Conservation (phyloP, 2,888 invertebrate species). For the Drosophila mimica region DNA sequence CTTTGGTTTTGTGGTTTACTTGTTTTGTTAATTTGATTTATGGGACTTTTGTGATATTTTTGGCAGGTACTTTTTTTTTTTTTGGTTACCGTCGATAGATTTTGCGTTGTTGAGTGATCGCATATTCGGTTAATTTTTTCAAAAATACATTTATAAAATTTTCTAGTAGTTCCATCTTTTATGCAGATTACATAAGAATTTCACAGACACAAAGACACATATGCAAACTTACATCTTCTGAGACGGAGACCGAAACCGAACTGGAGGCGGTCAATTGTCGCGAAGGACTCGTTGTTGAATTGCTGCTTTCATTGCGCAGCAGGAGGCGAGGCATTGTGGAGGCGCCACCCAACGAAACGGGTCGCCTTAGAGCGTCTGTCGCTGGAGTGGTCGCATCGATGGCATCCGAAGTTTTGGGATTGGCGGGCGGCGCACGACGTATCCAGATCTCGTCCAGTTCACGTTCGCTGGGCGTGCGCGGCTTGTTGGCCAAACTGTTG, state of each 20-base stretch:
- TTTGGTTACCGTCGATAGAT: not conserved
- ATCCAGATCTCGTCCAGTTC: slow-evolving; percentile 83
- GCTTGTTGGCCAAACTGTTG: slow-evolving; percentile 57
- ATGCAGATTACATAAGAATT: not conserved
- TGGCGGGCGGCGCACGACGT: slow-evolving; percentile 56
- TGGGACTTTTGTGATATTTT: slow-evolving; percentile 30
- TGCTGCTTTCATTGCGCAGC: slow-evolving; percentile 69
- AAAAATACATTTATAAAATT: not conserved
- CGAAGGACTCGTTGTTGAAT: slow-evolving; percentile 75
- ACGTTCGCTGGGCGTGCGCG: slow-evolving; percentile 68
- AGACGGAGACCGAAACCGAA: slow-evolving; percentile 66
- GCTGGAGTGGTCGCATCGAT: slow-evolving; percentile 13
- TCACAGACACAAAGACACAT: too few species aligned
- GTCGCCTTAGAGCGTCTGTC: slow-evolving; percentile 9
- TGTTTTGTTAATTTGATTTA: slow-evolving; percentile 36
- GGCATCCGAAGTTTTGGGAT: slow-evolving; percentile 4
- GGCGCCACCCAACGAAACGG: slow-evolving; percentile 51
- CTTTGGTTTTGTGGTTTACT: slow-evolving; percentile 17
- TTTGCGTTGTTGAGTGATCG: not conserved
- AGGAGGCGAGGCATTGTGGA: slow-evolving; percentile 66
- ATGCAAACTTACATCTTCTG: slow-evolving; percentile 82
- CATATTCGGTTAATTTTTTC: not conserved
- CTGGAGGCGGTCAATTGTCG: slow-evolving; percentile 61
- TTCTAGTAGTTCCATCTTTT: not conserved
- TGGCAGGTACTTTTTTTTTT: slow-evolving; percentile 13